Evolutionary conservation across 2,113 vertebrate species (phyloP).

Genomic region (Anguilla rostrata): DNA sequence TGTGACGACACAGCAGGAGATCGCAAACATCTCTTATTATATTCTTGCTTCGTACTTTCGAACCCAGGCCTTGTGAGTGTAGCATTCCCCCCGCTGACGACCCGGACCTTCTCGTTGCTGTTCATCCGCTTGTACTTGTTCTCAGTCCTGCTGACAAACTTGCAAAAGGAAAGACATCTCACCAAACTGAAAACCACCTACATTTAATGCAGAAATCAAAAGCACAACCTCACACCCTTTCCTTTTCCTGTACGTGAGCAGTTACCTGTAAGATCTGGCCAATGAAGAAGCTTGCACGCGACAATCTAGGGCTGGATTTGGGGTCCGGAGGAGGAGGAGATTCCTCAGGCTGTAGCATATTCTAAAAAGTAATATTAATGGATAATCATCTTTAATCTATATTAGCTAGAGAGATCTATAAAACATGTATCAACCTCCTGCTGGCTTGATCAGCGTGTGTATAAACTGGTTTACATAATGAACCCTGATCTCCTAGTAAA

Average conservation of each 20-base stretch:
- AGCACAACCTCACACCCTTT: not conserved
- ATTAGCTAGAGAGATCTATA: not conserved
- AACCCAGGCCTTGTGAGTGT: conserved; percentile 70
- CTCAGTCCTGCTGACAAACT: conserved; percentile 93
- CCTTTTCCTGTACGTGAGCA: not conserved
- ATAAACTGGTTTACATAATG: not conserved
- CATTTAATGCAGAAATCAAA: not conserved
- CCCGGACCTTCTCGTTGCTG: conserved; percentile 89
- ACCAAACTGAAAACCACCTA: not conserved
- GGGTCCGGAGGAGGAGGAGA: conserved; percentile 63
- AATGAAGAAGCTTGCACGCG: conserved; percentile 87
- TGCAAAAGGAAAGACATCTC: not conserved
- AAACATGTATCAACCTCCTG: not conserved
- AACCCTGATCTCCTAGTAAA: not conserved
- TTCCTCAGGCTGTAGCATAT: conserved; percentile 82
- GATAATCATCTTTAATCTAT: not conserved
- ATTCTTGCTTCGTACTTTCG: conserved; percentile 79
- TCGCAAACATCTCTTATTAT: conserved; percentile 59
- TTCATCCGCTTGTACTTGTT: conserved; percentile 97
- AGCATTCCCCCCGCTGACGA: conserved; percentile 74
- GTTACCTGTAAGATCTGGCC: conserved; percentile 93
- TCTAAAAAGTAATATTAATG: conserved; percentile 55
- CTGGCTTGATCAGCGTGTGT: not conserved
- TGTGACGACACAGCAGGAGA: not conserved
- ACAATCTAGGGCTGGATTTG: conserved; percentile 83